Percentiles rank a stretch among this genome's conserved stretches.
These are phyloP conservation scores for Syndactyla subalaris DNA, from an alignment of 2,797 vertebrate species.

Conservation along the genomic window DNA sequence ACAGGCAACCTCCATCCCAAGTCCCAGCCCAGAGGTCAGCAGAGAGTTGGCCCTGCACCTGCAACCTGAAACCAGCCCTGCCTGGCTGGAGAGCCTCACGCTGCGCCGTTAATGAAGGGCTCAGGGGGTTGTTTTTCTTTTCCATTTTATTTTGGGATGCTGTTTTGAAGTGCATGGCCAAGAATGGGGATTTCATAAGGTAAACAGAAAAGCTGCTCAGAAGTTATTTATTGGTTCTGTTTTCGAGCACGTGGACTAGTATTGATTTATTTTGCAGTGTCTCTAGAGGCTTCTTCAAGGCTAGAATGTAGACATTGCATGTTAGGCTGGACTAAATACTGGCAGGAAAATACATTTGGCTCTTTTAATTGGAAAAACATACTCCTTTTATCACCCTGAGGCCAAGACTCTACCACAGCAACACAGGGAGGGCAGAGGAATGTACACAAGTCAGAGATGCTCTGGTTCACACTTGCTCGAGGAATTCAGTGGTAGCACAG, in stretches of 20 bases:
- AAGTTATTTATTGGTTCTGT: slow-evolving; percentile 54
- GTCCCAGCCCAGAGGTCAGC: slow-evolving; percentile 13
- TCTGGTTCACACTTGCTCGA: not conserved
- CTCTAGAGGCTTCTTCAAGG: slow-evolving; percentile 57
- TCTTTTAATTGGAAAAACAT: slow-evolving; percentile 69
- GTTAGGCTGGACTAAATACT: slow-evolving; percentile 34
- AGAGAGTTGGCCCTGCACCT: slow-evolving; percentile 57
- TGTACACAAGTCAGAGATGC: not conserved
- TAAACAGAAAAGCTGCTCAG: slow-evolving; percentile 47
- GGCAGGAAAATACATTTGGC: slow-evolving; percentile 61
- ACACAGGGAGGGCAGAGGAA: not conserved
- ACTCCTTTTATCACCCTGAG: slow-evolving; percentile 41
- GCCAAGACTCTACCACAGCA: slow-evolving; percentile 11
- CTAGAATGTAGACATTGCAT: slow-evolving; percentile 48
- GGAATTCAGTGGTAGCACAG: not conserved
- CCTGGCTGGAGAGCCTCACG: not conserved
- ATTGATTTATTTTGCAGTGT: slow-evolving; percentile 56
- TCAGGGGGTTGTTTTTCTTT: slow-evolving; percentile 3
- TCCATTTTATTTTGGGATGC: not conserved
- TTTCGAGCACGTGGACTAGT: slow-evolving; percentile 22
- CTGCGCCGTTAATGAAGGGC: not conserved
- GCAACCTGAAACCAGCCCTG: slow-evolving; percentile 41
- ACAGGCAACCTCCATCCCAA: not conserved
- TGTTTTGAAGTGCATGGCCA: not conserved
- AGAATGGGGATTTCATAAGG: not conserved